Conservation (phyloP, 2,888 invertebrate genomes). For the Apantesis nais region DNA sequence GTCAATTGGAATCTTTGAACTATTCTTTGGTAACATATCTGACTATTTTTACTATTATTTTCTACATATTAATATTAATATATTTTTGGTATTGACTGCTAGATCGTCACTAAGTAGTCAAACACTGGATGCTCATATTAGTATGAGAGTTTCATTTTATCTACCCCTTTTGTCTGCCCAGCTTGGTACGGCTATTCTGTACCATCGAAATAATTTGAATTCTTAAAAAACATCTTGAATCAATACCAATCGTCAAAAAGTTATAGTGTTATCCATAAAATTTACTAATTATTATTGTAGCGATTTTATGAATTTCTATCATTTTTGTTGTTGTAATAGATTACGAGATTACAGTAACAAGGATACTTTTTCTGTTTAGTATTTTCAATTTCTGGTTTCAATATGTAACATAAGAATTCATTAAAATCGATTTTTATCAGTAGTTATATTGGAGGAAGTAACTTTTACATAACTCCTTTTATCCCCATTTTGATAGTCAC, state of each 20-base stretch:
- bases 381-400: not conserved
- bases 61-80: not conserved
- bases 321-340: no score
- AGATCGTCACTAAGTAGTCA: not conserved
- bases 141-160: not conserved
- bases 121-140: not conserved
- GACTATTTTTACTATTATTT: not conserved
- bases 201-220: not conserved
- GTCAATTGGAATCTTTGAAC: not conserved
- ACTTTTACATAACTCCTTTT: conserved; percentile 11
- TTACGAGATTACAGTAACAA: not conserved
- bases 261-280: no score
- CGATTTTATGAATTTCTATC: no score
- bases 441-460: not conserved
- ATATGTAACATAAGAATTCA: no score
- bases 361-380: not conserved
- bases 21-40: no score
- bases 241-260: not conserved
- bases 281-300: no score
- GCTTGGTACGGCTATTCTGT: not conserved
- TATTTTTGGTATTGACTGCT: not conserved
- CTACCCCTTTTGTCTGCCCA: not conserved
- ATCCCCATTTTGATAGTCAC: conserved; percentile 9
- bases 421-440: not conserved
- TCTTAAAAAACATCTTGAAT: not conserved